Evolutionary conservation across 2,888 invertebrate species (phyloP).

Genomic region (Rapana venosa): DNA sequence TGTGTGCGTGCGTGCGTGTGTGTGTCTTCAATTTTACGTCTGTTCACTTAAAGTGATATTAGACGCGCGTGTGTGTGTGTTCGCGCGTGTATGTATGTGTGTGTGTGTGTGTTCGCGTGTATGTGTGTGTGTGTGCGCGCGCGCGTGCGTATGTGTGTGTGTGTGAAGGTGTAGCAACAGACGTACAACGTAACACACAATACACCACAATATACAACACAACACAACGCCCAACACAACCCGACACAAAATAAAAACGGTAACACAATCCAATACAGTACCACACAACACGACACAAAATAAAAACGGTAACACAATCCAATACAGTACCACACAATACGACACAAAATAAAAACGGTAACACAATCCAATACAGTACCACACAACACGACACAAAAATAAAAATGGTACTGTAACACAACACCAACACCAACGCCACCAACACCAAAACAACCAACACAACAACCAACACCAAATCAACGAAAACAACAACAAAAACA

Average conservation of each 20-base stretch:
- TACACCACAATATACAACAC: neutral
- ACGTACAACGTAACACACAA: neutral
- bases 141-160: neutral
- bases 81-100: neutral
- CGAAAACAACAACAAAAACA: neutral
- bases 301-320: neutral
- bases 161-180: no score
- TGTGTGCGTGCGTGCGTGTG: neutral
- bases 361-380: neutral
- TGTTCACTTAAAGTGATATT: no score
- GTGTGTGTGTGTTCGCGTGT: neutral
- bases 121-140: neutral
- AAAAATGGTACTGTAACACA: no score
- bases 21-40: neutral
- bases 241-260: no score
- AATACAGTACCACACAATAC: neutral
- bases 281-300: no score
- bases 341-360: neutral
- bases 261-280: no score
- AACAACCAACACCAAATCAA: neutral
- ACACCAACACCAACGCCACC: no score
- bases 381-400: neutral
- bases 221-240: no score
- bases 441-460: no score
- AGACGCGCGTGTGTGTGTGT: constrained; percentile 12